phyloP scores from a whole-genome alignment of 2,797 vertebrate genomes.

The Neomorphus geoffroyi region DNA sequence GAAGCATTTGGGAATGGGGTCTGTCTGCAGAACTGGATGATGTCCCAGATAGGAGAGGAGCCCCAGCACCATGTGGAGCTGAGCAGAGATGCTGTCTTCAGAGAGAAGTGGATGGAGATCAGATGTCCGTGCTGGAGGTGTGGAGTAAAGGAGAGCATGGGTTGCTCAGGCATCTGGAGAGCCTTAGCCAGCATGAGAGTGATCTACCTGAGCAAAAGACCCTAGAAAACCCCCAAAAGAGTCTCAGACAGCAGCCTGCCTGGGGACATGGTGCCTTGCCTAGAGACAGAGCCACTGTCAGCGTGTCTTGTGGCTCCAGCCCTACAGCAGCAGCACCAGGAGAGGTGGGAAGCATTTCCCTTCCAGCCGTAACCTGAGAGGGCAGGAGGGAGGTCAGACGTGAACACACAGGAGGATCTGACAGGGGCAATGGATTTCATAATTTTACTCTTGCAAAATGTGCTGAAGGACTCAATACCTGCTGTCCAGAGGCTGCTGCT shows the following conservation, averaged over 20 bases:
- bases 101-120: neutral
- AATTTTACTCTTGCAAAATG: fast-evolving
- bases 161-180: neutral
- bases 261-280: neutral
- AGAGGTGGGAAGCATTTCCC: neutral
- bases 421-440: neutral
- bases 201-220: neutral
- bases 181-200: neutral
- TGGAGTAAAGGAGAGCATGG: neutral
- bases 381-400: neutral
- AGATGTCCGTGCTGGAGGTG: neutral
- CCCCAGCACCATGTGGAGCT: neutral
- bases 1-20: neutral
- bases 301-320: neutral
- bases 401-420: neutral
- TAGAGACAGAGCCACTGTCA: neutral
- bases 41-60: neutral
- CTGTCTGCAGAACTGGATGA: neutral
- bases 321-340: neutral
- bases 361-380: neutral
- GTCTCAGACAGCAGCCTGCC: neutral
- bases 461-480: neutral
- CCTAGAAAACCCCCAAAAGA: neutral
- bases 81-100: neutral
- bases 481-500: neutral